phyloP scores from a whole-genome alignment of 2,888 invertebrate genomes.

The Rhaphigaster nebulosa region DNA sequence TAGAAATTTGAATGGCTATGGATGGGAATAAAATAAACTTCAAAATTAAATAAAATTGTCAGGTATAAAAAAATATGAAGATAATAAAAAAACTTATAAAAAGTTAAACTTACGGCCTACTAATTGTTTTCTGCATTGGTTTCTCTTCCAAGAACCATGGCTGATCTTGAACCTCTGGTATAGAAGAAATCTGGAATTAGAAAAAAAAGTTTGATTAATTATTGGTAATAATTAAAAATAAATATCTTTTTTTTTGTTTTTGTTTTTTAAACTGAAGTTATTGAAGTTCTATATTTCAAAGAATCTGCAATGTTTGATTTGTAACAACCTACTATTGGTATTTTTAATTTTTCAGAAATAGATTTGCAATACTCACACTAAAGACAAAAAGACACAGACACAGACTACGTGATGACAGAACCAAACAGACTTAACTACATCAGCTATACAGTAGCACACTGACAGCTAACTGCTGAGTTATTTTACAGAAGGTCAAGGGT shows the following conservation, averaged over 20 bases:
- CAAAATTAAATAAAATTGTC: neutral
- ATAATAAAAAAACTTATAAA: neutral
- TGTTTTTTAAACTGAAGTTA: neutral
- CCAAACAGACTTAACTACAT: neutral
- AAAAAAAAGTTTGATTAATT: neutral
- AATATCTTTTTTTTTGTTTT: too few species aligned
- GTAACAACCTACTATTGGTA: neutral
- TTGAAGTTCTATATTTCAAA: neutral
- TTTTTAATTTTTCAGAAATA: neutral
- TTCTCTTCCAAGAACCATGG: conserved; percentile 52
- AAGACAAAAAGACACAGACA: neutral
- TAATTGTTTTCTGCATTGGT: conserved; percentile 43
- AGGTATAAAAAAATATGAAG: neutral
- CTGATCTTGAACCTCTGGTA: conserved; percentile 32
- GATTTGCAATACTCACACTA: neutral
- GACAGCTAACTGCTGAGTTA: neutral
- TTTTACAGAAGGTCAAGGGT: neutral
- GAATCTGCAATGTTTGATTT: neutral
- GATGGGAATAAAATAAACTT: too few species aligned
- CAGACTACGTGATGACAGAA: neutral
- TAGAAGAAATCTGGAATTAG: conserved; percentile 3
- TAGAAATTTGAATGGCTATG: too few species aligned
- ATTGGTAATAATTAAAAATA: neutral
- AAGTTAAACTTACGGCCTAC: conserved; percentile 28
- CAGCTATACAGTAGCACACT: neutral